A percentile compares a stretch with the other conserved stretches of the same genome.
These are phyloP conservation scores for Oncopodura yosiiana DNA, from an alignment of 1,140 invertebrate genomes.

Conservation along the genomic window DNA sequence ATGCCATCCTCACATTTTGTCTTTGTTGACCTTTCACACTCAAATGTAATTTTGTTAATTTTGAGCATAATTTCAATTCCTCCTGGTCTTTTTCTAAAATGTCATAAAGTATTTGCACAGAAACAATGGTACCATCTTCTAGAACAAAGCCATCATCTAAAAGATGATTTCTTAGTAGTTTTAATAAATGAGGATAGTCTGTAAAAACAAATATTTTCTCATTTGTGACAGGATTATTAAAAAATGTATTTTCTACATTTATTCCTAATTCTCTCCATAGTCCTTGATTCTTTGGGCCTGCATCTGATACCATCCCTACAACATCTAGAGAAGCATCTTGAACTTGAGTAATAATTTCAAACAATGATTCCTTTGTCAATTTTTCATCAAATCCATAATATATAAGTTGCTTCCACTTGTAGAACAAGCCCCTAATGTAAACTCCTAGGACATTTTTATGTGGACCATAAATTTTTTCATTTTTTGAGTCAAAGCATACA, in stretches of 20 bases:
- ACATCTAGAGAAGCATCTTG: slow-evolving; percentile 36
- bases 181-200: slow-evolving; percentile 35
- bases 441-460: slow-evolving; percentile 15
- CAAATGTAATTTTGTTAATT: background rate
- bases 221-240: slow-evolving; percentile 28
- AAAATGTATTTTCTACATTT: slow-evolving; percentile 10
- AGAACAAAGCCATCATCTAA: slow-evolving; percentile 34
- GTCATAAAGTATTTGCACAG: background rate
- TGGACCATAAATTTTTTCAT: slow-evolving; percentile 17
- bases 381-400: slow-evolving; percentile 21
- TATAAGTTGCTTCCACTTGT: slow-evolving; percentile 19
- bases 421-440: slow-evolving; percentile 11
- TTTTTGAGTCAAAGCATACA: slow-evolving; percentile 10
- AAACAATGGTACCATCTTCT: background rate
- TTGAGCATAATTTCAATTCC: background rate
- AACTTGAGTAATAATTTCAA: slow-evolving; percentile 24
- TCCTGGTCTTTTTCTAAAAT: background rate
- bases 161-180: slow-evolving; percentile 35
- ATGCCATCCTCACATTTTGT: slow-evolving; percentile 1
- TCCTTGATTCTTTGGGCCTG: background rate
- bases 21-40: background rate
- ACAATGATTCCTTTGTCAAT: background rate
- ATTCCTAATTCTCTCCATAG: slow-evolving; percentile 26
- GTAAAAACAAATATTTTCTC: slow-evolving; percentile 33
- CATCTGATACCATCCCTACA: slow-evolving; percentile 37